Percentiles rank a stretch among this genome's conserved stretches.
Conservation (phyloP, 2,797 vertebrate genomes). For the Scarus forsteni region DNA sequence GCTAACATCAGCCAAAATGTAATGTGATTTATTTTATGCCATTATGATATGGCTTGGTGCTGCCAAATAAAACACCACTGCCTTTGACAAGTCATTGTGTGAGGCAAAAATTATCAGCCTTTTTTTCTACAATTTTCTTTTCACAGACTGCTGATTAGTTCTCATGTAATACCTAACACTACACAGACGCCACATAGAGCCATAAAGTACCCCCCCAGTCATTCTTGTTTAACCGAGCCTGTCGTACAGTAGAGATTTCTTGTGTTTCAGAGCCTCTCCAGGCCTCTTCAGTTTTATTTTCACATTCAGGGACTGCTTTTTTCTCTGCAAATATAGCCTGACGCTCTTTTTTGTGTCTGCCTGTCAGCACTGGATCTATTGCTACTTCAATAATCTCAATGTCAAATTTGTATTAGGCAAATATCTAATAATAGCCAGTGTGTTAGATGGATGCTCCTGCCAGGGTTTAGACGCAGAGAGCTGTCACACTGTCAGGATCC, state of each 20-base stretch:
- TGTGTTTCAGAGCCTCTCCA: slow-evolving; percentile 38
- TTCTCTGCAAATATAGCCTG: slow-evolving; percentile 58
- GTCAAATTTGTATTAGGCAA: slow-evolving; percentile 69
- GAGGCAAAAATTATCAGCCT: slow-evolving; percentile 1
- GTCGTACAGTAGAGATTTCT: slow-evolving; percentile 23
- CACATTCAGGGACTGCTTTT: slow-evolving; percentile 52
- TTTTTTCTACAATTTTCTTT: slow-evolving; percentile 10
- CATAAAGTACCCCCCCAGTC: slow-evolving; percentile 24
- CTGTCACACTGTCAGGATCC: slow-evolving; percentile 59
- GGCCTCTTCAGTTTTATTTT: slow-evolving; percentile 49
- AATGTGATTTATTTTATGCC: slow-evolving; percentile 37
- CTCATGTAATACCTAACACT: slow-evolving; percentile 10
- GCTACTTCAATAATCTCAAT: slow-evolving; percentile 74
- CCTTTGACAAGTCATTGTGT: slow-evolving; percentile 17
- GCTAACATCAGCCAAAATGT: slow-evolving; percentile 20
- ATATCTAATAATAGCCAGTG: slow-evolving; percentile 75
- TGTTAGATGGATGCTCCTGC: slow-evolving; percentile 52
- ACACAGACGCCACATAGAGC: slow-evolving; percentile 13
- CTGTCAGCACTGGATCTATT: slow-evolving; percentile 67
- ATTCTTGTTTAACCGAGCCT: slow-evolving; percentile 14
- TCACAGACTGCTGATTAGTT: slow-evolving; percentile 11
- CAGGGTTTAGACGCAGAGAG: slow-evolving; percentile 47
- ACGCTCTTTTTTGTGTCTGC: slow-evolving; percentile 47
- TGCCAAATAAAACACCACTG: slow-evolving; percentile 33
- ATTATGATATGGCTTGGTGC: slow-evolving; percentile 15